A percentile compares a stretch with the other conserved stretches of the same genome.
phyloP scores from a whole-genome alignment of 2,113 vertebrate genomes.

The Willisornis vidua region DNA sequence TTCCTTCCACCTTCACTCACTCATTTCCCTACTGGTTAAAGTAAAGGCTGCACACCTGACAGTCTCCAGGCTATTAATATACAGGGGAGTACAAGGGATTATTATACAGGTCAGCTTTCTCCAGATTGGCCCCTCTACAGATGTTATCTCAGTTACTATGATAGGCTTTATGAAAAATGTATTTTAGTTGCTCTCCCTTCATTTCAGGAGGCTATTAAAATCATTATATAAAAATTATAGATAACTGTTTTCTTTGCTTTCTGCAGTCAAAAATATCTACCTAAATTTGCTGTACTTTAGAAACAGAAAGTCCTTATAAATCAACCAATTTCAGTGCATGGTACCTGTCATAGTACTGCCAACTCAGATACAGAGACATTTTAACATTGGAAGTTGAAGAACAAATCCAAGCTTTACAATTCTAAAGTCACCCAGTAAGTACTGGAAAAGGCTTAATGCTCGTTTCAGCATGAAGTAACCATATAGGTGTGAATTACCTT shows the following conservation, averaged over 20 bases:
- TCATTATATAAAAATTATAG: neutral
- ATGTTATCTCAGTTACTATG: neutral
- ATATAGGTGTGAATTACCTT: neutral
- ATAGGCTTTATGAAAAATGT: neutral
- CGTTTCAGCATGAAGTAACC: neutral
- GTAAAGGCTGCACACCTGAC: neutral
- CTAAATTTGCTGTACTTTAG: neutral
- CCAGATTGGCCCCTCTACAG: neutral
- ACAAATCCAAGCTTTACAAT: neutral
- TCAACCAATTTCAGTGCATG: neutral
- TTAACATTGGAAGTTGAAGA: neutral
- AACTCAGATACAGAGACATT: neutral
- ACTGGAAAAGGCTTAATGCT: neutral
- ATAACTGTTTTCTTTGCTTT: neutral
- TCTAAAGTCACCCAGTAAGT: neutral
- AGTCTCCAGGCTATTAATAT: neutral
- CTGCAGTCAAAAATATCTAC: neutral
- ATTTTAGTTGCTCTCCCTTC: neutral
- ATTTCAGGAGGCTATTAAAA: constrained; percentile 1
- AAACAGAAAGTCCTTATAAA: neutral
- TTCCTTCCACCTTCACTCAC: neutral
- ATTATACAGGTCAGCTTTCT: neutral
- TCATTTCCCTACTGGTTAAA: neutral
- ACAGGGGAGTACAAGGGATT: neutral
- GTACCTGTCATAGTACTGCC: neutral